Conservation (phyloP, 2,888 invertebrate species). For the Ctena decussata region DNA sequence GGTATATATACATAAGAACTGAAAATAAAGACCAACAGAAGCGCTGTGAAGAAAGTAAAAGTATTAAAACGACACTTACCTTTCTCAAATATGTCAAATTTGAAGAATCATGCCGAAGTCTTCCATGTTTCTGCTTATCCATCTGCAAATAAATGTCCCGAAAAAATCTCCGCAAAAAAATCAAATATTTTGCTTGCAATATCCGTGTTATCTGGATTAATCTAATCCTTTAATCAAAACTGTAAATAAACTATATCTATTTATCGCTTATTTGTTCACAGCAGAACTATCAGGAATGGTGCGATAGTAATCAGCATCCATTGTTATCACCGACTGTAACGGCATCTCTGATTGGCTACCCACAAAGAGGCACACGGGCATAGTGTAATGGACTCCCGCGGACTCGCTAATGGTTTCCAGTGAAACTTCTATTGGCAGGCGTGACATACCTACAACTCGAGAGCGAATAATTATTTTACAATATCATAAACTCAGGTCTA, state of each 20-base stretch:
- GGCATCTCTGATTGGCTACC: neutral
- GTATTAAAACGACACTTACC: too few species aligned
- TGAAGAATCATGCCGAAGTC: neutral
- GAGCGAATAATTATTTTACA: conserved; percentile 14
- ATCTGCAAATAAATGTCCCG: neutral
- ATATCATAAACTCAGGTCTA: conserved; percentile 3
- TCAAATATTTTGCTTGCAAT: neutral
- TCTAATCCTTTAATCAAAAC: conserved; percentile 6
- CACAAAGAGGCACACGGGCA: neutral
- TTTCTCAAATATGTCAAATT: neutral
- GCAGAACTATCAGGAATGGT: neutral
- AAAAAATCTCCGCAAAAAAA: neutral
- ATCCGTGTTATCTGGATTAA: neutral
- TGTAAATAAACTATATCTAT: neutral
- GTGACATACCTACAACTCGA: neutral
- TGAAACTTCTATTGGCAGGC: neutral
- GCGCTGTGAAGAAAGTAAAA: too few species aligned
- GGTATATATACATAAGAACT: too few species aligned
- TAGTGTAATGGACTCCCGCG: neutral
- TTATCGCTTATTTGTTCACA: neutral
- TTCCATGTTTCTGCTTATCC: neutral
- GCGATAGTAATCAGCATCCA: neutral
- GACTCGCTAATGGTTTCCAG: neutral
- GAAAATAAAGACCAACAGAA: too few species aligned
- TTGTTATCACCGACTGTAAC: neutral